Evolutionary conservation across 1,140 invertebrate species (phyloP), one percentile per base, ranked within the genome.

Genomic region (Drusus annulatus): DNA sequence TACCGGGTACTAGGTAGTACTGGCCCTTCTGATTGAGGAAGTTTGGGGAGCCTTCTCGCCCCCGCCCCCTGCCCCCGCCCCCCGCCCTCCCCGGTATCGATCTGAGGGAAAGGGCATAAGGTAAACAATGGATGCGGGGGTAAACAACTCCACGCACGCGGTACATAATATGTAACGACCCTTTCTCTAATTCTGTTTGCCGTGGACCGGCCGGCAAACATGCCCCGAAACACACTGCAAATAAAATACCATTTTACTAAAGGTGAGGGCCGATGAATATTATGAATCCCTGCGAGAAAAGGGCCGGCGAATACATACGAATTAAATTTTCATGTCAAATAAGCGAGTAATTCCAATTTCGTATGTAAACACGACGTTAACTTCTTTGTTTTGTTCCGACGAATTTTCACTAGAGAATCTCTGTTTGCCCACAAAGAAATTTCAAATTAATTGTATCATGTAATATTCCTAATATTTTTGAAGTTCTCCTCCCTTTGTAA

Each of bases 221-320:
- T 54, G 74, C 75, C 75, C 73, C 80, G 82, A 79, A 83, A 80
- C 81, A 78, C 82, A 83, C 56, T 83, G 82, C 82, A 83, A 83
- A 83, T 83, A 83, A 83, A 83, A 83, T 83, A 80, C 82, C 78
- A 83, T 83, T 83, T 83, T 83, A 76, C 82, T 76, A 83, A 82
- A 83, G 51, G 78, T 74, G 54, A 58, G 52, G 71, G 54, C 58
- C 31, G 68, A 65, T 65, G 62, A 28, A 60, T 65, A 71, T 71
- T 71, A 23, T 58, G 15, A 58, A 28, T 54, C 71, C 54, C 52
- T 10, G 23, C 23, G 52, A 36, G 28, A 4, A 75, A 71, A 75
- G 60, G 71, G 71, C 28, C 71, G 36, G 36, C 71, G 71, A 75
- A 58, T 75, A 74, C 54, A 31, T 25, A 23, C 71, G 68, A 52